Evolutionary conservation across 1,140 invertebrate genomes (phyloP).

Genomic region (Drosophila truncata): DNA sequence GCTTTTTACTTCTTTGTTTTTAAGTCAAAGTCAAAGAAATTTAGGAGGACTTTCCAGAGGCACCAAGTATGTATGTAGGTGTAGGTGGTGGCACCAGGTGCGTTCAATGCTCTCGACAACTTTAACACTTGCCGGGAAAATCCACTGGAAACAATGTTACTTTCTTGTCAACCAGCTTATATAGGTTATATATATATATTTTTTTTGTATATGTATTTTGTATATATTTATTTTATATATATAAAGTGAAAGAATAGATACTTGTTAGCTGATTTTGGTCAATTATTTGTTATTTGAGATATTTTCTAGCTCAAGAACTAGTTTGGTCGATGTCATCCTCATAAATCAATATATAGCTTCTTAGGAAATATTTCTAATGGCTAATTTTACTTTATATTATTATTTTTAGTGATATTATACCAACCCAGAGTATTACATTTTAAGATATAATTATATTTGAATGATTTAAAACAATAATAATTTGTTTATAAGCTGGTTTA

Average conservation of each 20-base stretch:
- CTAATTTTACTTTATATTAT: too few relatives aligned
- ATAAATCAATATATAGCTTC: neutral
- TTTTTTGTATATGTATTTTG: neutral
- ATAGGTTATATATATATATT: neutral
- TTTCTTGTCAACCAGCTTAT: neutral
- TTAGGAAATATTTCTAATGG: neutral
- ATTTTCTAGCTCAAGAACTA: neutral
- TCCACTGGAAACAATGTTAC: slow-evolving; percentile 2
- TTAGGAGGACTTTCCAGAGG: slow-evolving; percentile 19
- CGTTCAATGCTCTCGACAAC: slow-evolving; percentile 69
- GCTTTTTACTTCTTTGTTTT: slow-evolving; percentile 51
- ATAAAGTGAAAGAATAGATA: neutral
- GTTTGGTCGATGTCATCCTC: neutral
- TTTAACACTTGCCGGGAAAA: slow-evolving; percentile 63
- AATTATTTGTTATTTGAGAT: neutral
- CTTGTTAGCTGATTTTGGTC: neutral
- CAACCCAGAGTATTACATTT: too few relatives aligned
- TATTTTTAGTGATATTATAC: too few relatives aligned
- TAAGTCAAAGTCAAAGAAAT: slow-evolving; percentile 52
- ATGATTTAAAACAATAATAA: too few relatives aligned
- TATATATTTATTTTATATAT: neutral
- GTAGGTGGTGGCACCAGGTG: slow-evolving; percentile 69
- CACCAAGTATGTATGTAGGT: slow-evolving; percentile 1
- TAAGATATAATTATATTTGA: too few relatives aligned
- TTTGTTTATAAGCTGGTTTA: too few relatives aligned